Conservation (phyloP, 2,113 vertebrate species). For the Sarotherodon lohbergeri region DNA sequence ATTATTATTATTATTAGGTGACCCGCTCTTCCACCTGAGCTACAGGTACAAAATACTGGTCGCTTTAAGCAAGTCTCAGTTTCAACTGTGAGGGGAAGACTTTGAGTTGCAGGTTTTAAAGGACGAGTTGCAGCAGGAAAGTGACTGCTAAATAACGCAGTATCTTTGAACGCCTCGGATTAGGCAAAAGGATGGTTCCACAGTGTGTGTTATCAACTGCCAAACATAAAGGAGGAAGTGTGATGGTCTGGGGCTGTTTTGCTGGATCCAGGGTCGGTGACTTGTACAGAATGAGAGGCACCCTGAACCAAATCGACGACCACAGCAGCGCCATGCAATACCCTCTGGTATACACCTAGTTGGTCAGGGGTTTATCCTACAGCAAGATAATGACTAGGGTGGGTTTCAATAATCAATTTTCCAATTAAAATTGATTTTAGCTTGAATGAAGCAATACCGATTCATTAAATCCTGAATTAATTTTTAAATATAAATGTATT, state of each 20-base stretch:
- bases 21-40: fast-evolving
- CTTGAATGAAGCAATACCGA: neutral
- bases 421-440: neutral
- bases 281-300: neutral
- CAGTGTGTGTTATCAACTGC: neutral
- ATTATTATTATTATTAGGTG: too few relatives aligned
- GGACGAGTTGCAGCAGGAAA: neutral
- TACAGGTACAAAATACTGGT: neutral
- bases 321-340: neutral
- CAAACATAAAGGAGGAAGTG: neutral
- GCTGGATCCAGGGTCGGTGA: neutral
- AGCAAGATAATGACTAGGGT: neutral
- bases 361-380: neutral
- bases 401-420: neutral
- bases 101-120: neutral
- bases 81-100: neutral
- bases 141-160: neutral
- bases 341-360: neutral
- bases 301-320: neutral
- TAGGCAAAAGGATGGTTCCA: neutral
- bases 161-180: neutral
- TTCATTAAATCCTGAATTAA: neutral
- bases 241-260: neutral
- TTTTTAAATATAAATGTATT: neutral
- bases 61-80: fast-evolving